Evolutionary conservation across 2,113 vertebrate species (phyloP).

Genomic region (Sapayoa aenigma): DNA sequence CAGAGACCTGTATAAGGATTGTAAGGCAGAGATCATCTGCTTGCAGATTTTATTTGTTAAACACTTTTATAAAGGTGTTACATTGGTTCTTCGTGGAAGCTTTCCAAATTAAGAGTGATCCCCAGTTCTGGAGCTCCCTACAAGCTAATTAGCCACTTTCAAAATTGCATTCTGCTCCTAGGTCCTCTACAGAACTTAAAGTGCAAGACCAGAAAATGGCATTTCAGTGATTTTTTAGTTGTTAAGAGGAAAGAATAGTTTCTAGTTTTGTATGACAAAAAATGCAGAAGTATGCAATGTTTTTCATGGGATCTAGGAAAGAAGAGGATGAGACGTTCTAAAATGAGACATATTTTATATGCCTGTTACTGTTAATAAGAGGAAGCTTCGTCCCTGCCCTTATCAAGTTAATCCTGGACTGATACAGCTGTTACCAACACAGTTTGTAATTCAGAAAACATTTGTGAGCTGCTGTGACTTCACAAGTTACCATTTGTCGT

Average conservation of each 20-base stretch:
- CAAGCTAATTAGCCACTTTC: background rate
- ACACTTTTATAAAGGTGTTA: background rate
- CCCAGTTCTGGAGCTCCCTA: background rate
- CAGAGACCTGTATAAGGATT: background rate
- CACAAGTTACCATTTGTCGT: background rate
- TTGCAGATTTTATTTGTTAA: background rate
- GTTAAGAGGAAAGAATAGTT: background rate
- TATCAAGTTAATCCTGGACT: background rate
- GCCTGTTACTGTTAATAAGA: background rate
- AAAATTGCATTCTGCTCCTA: background rate
- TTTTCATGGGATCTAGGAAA: background rate
- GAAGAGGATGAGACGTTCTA: background rate
- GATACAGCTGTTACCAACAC: background rate
- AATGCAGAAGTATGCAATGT: background rate
- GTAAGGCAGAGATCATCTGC: background rate
- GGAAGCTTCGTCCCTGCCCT: background rate
- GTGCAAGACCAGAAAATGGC: background rate
- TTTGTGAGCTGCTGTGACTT: background rate
- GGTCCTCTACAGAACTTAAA: background rate
- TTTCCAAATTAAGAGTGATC: background rate
- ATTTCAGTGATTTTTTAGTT: background rate
- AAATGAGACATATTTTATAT: background rate
- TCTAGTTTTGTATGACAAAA: background rate
- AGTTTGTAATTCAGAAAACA: background rate
- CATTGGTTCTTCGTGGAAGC: background rate